Evolutionary conservation across 1,140 invertebrate genomes (phyloP), one percentile per base, ranked within the genome.

Genomic region (Temnothorax curvispinosus): DNA sequence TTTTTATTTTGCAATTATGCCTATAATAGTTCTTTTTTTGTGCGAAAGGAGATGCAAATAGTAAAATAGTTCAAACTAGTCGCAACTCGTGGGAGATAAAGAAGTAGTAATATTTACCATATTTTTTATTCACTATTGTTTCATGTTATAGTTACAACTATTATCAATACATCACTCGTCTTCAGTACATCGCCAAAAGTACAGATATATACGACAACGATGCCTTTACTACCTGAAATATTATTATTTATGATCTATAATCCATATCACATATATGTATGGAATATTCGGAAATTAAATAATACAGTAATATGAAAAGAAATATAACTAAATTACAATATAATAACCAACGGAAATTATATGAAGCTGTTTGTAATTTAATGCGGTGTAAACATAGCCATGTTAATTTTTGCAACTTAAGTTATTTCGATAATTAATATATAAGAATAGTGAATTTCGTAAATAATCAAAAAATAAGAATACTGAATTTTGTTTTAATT

Each of bases 181-280:
- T 85, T 89, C 5, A 89, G 6, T 74, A 62, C 82, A 89, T 81
- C 0, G 88, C 69, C 3, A 67, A 41, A 0, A 89, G 18, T 60
- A 89, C 27, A 0, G 87, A 89, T 4, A 89, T 11, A 5, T 89
- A 89, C 2, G 88, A 89, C 7, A 41, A 69, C 9, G 88, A 89
- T 54, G 82, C 60, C 8, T 81, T 89, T 6, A 89, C 0, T 18
- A 89, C 32, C 87, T 89, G n/a, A 15, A 89, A 89, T 35, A 35
- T 75, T 38, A 58, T 74, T 7, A 27, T 7, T 27, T 60, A 4
- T 44, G 11, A 35, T 62, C 3, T 62, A 35, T 62, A 62, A 47
- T 13, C 44, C 9, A 3, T 13, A 6, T 35, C 18, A 62, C 18
- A 62, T 35, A 62, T 18, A 35, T 62, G 7, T 62, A 62, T 4